Conservation (phyloP, 2,113 vertebrate species). For the Cynoglossus semilaevis region DNA sequence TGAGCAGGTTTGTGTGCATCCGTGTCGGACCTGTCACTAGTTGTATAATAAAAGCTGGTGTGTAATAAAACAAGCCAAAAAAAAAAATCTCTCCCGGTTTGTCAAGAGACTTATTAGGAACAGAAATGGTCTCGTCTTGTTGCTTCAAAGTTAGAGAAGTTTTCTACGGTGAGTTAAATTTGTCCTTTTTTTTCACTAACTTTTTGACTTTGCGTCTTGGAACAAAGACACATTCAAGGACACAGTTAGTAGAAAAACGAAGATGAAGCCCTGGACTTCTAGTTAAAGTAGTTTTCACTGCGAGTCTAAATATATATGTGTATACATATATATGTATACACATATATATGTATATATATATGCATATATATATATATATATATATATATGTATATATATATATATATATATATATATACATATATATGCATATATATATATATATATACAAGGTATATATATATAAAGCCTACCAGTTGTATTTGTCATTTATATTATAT, state of each 20-base stretch:
- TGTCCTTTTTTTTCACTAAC: not conserved
- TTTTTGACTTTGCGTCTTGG: not conserved
- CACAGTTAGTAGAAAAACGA: not conserved
- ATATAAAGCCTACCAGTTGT: no score
- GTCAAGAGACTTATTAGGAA: not conserved
- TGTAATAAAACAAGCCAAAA: constrained; percentile 2
- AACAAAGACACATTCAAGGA: not conserved
- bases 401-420: no score
- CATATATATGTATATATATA: no score
- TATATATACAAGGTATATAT: no score
- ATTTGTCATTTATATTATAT: no score
- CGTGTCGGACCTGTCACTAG: constrained; percentile 15
- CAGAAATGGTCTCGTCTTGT: not conserved
- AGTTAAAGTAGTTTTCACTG: no score
- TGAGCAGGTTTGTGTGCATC: no score
- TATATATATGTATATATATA: no score
- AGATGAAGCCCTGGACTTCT: not conserved
- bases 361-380: no score
- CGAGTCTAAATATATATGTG: no score
- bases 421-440: no score
- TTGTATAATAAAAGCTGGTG: constrained; percentile 5
- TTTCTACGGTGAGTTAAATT: not conserved
- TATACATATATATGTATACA: no score
- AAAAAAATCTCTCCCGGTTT: constrained; percentile 12
- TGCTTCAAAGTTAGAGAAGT: constrained; percentile 1